Base-by-base conservation (phyloP, 2,888 invertebrate species). In the Branchellion lobata region DNA sequence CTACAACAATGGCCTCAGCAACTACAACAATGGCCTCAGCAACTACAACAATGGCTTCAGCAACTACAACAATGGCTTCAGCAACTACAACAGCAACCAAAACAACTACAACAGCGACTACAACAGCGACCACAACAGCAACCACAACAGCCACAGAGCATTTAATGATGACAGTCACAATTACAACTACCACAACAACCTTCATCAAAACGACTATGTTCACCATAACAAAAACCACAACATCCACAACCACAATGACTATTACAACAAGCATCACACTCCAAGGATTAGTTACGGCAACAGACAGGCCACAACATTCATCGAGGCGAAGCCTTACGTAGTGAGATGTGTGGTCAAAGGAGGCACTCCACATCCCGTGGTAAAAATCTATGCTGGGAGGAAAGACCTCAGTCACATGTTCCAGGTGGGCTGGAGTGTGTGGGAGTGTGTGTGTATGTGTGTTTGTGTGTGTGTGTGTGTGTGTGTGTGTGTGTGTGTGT, bases 301-400 rank as follows among this genome's bases (percentile, higher is more conserved):
- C 24, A 57, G 24, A 24, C 61, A 57, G 21, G 21, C 61, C 3
- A 57, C 14, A 0, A 72, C 51, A 27, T 77, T 81, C 31, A 71
- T 78, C 18, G 81, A 81, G 51, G 75, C 69, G 33, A 77, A 74
- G 1, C 78, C 81, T 21, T 57, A 57, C 53, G 31, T 36, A 14
- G 75, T 81, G 36, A 81, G 75, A 31, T 81, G 81, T 78, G 33
- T 80, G 36, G 78, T 71, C 1, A 51, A 51, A 51, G 80, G 80
- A 24, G 81, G 81, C 34, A 77, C 57, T 31, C 79, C 80, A 40
- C 72, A 78, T 2, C 80, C 81, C 29, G 53, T 73, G 18, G 75
- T 81, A 33, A 29, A 47, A 61, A 76, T 81, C 40, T 68, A 36
- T 80, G 33, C 80, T 29, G 80, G 73, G 40, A 53, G 65, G 0